Conservation (phyloP, 1,140 invertebrate species). For the Cydia pomonella region DNA sequence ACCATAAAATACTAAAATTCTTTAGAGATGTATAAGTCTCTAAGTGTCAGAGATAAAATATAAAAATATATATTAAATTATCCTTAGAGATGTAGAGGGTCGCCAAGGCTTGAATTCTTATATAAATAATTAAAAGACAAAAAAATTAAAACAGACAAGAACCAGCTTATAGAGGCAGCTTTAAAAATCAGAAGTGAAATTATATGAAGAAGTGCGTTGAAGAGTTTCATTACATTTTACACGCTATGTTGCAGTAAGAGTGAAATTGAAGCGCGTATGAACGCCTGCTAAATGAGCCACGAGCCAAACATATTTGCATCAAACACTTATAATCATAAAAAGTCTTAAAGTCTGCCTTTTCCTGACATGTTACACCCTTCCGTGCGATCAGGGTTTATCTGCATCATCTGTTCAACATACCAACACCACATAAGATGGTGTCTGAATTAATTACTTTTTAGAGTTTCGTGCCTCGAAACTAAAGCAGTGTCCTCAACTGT, state of each 20-base stretch:
- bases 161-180: no score
- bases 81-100: no score
- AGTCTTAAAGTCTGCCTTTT: neutral
- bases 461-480: neutral
- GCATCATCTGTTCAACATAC: neutral
- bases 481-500: no score
- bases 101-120: no score
- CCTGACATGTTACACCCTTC: neutral
- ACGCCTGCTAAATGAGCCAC: neutral
- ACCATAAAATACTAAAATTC: no score
- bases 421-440: neutral
- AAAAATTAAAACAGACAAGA: no score
- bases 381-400: neutral
- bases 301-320: neutral
- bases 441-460: neutral
- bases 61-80: no score
- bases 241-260: neutral
- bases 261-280: neutral
- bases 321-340: neutral
- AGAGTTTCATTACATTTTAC: neutral
- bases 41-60: no score
- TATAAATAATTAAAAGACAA: no score
- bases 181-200: no score
- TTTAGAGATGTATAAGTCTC: no score
- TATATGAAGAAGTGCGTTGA: no score